Conservation (phyloP, 2,113 vertebrate genomes). For the Ailurus styani region DNA sequence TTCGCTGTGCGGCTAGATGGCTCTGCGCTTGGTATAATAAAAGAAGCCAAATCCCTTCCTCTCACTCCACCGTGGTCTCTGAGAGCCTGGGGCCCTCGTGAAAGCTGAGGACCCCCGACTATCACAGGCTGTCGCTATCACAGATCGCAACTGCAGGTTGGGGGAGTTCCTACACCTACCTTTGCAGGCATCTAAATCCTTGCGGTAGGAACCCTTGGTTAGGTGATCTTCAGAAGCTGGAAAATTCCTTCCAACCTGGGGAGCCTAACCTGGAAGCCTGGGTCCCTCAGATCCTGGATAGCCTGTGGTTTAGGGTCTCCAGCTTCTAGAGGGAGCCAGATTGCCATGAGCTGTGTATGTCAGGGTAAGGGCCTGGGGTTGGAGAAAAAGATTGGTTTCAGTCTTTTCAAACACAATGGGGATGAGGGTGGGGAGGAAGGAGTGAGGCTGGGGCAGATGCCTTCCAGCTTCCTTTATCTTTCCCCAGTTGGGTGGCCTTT, state of each 20-base stretch:
- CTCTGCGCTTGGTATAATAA: not conserved
- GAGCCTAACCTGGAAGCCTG: not conserved
- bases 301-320: not conserved
- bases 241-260: not conserved
- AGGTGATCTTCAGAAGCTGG: not conserved
- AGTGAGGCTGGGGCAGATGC: not conserved
- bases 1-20: not conserved
- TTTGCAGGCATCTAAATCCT: not conserved
- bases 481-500: conserved; percentile 91
- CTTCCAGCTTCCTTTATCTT: not conserved
- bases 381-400: not conserved
- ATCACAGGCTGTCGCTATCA: not conserved
- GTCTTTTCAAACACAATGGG: not conserved
- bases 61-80: not conserved
- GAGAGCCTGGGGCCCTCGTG: not conserved
- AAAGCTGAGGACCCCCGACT: not conserved
- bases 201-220: not conserved
- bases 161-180: not conserved
- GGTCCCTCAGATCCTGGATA: not conserved
- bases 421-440: not conserved
- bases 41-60: not conserved
- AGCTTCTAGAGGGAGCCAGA: not conserved
- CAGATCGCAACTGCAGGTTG: not conserved
- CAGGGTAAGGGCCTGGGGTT: not conserved
- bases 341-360: not conserved